Base-by-base conservation (phyloP, 2,888 invertebrate genomes). In the Lochmaea capreae region DNA sequence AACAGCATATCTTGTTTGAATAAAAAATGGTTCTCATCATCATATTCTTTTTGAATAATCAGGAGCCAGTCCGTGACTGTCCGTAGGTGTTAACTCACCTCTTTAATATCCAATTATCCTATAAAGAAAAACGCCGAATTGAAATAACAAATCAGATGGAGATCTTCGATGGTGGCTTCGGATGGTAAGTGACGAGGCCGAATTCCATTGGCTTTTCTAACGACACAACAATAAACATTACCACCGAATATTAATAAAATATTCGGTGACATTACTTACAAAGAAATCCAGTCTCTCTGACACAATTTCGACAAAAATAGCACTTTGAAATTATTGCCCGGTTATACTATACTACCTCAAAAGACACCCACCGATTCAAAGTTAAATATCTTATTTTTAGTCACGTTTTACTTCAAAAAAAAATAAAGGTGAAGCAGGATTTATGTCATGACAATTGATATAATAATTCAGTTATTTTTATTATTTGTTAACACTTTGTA, bases 131-230 rank as follows among this genome's bases (percentile, higher is more conserved):
- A 67, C 69, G 74, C 76, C 76, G 77, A 77, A 77, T 76, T 73
- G 72, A 77, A 78, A 75, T 71, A 78, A 79, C 79, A 78, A 79
- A 80, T 80, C 80, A 80, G n/a, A 67, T 33, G 62, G 67, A 52
- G 58, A 68, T 73, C 73, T 73, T 68, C 65, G 65, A 67, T 67
- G 72, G 65, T 68, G 72, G 69, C 59, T 68, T 75, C 66, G 65
- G 52, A 67, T 66, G 54, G 72, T 59, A 59, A 33, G 59, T 72
- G 70, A 68, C 73, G 70, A 73, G 66, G 73, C 73, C 63, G 66
- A 70, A 73, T 70, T 70, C 66, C 68, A 59, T 72, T 57, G 52
- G 62, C 67, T 67, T 71, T 72, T 72, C 63, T 72, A 54, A 63
- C 57, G 42, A 62, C 63, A 63, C 63, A 59, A 72, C 72, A 72